Percentiles rank a stretch among this genome's conserved stretches.
These are phyloP conservation scores for Oxyruncus cristatus DNA, from an alignment of 2,113 vertebrate genomes.

Conservation along the genomic window DNA sequence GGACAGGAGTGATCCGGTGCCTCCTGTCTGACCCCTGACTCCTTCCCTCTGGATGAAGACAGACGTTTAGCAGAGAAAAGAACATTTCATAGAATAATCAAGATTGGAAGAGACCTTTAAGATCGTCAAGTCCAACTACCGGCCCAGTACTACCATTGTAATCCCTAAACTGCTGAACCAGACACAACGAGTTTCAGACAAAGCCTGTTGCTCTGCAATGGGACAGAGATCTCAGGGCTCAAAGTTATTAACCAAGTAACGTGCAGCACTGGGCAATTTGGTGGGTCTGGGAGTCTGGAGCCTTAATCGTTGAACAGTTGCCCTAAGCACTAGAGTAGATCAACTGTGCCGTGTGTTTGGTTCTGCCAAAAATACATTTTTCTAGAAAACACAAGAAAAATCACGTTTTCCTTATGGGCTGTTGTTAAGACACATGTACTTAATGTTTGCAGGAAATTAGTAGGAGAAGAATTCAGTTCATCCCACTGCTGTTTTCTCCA, in stretches of 20 bases:
- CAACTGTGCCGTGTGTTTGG: background rate
- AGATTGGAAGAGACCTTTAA: background rate
- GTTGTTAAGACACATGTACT: background rate
- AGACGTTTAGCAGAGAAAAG: fast-evolving
- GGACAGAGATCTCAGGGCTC: background rate
- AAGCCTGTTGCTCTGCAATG: fast-evolving
- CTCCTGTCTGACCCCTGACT: fast-evolving
- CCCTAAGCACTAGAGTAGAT: too few species aligned
- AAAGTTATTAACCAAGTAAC: background rate
- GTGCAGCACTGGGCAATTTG: fast-evolving
- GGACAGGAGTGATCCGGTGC: background rate
- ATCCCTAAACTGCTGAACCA: background rate
- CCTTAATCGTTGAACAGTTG: background rate
- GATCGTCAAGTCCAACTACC: background rate
- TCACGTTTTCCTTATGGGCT: background rate
- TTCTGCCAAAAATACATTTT: background rate
- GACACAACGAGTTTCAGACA: background rate
- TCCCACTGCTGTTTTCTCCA: background rate
- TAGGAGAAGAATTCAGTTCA: fast-evolving
- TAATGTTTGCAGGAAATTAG: background rate
- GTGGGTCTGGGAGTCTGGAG: background rate
- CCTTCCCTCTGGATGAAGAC: fast-evolving
- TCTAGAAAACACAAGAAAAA: background rate
- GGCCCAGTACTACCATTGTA: background rate
- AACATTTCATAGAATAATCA: background rate